phyloP scores from a whole-genome alignment of 2,113 vertebrate genomes.

The Megaptera novaeangliae region DNA sequence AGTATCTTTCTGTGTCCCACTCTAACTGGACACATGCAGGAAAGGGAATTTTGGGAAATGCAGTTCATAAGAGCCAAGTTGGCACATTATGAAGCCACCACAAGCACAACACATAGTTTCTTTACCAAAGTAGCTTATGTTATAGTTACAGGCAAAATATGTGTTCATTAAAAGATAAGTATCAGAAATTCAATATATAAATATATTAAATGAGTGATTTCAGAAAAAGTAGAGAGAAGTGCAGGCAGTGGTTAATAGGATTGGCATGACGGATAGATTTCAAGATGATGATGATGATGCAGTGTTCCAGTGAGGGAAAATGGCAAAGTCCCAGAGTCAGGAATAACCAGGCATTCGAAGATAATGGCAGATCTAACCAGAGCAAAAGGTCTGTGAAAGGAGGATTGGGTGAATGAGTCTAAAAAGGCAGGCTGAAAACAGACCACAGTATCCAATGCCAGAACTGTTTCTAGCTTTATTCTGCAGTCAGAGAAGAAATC shows the following conservation, averaged over 20 bases:
- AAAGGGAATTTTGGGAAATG: not conserved
- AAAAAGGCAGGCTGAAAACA: not conserved
- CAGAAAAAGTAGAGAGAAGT: not conserved
- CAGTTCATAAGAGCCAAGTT: not conserved
- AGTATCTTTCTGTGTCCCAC: not conserved
- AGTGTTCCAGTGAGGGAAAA: not conserved
- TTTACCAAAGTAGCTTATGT: not conserved
- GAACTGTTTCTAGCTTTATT: not conserved
- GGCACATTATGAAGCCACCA: not conserved
- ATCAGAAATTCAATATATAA: slow-evolving; percentile 21
- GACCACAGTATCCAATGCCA: not conserved
- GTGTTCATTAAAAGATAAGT: not conserved
- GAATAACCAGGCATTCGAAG: not conserved
- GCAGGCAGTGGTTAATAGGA: not conserved
- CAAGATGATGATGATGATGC: not conserved
- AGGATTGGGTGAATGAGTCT: not conserved
- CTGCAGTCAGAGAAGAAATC: not conserved
- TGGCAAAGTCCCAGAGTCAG: not conserved
- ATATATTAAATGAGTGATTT: slow-evolving; percentile 23
- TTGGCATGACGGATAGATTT: not conserved
- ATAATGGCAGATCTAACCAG: not conserved
- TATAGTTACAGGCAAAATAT: not conserved
- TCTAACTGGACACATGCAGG: not conserved
- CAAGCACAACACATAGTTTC: not conserved
- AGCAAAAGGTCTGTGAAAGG: not conserved